Evolutionary conservation across 2,797 vertebrate species (phyloP).

Genomic region (Allobates femoralis): DNA sequence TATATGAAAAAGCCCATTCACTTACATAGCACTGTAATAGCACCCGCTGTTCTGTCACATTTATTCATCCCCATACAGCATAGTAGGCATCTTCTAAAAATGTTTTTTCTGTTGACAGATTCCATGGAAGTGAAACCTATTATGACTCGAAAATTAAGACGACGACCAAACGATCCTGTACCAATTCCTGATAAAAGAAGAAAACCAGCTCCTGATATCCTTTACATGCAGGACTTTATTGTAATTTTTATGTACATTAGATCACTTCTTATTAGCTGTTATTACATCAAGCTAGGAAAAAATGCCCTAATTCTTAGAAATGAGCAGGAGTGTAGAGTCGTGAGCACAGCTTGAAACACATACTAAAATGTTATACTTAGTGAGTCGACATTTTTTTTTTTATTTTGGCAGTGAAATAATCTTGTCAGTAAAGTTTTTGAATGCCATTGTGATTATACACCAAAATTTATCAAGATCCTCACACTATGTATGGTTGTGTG

Average conservation of each 20-base stretch:
- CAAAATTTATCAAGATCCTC: too few species aligned
- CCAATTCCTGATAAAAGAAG: constrained; percentile 97
- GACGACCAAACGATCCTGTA: constrained; percentile 95
- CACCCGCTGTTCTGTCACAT: too few species aligned
- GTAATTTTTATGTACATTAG: neutral
- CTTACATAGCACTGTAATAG: too few species aligned
- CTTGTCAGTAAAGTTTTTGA: too few species aligned
- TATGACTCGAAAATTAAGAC: constrained; percentile 94
- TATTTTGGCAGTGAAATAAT: too few species aligned
- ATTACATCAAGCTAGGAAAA: neutral
- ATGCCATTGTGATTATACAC: too few species aligned
- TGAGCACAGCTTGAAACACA: neutral
- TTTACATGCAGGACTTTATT: constrained; percentile 66
- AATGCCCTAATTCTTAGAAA: neutral
- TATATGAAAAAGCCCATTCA: too few species aligned
- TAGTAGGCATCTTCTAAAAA: neutral
- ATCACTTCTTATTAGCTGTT: neutral
- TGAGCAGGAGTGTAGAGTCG: neutral
- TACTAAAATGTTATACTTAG: neutral
- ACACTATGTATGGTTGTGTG: neutral
- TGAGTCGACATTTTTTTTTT: too few species aligned
- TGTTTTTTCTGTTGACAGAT: constrained; percentile 75
- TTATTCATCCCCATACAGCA: neutral
- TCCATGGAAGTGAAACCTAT: constrained; percentile 99
- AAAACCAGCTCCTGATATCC: constrained; percentile 99